Evolutionary conservation across 2,888 invertebrate species (phyloP).

Genomic region (Nebria brevicollis): DNA sequence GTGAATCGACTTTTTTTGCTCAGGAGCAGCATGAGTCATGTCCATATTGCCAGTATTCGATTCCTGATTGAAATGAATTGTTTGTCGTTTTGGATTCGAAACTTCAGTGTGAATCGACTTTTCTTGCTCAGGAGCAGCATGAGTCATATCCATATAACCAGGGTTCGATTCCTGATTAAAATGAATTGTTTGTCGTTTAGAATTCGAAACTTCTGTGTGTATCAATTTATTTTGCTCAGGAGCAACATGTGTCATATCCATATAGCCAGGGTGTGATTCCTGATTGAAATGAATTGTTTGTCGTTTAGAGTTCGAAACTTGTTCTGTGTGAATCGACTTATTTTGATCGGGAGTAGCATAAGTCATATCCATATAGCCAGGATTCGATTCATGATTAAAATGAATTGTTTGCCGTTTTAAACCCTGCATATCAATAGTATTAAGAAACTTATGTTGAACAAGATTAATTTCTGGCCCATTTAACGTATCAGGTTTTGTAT

Average conservation of each 20-base stretch:
- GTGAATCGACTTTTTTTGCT: background rate
- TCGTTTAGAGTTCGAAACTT: no score
- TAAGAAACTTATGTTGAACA: background rate
- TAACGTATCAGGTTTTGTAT: background rate
- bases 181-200: no score
- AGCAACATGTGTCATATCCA: no score
- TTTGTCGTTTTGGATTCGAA: background rate
- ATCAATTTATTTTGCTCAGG: no score
- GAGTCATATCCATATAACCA: no score
- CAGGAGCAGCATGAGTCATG: background rate
- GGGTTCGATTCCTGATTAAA: no score
- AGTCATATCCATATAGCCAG: conserved; percentile 26
- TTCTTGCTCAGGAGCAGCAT: no score
- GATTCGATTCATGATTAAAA: background rate
- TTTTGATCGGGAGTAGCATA: background rate
- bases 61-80: conserved; percentile 6
- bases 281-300: no score
- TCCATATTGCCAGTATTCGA: background rate
- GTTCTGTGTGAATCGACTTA: background rate
- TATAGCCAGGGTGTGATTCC: no score
- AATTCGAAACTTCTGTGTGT: no score
- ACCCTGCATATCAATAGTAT: no score
- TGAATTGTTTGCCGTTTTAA: conserved; percentile 12
- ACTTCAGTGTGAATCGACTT: no score
- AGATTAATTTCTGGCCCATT: background rate